Conservation (phyloP, 2,888 invertebrate genomes). For the Agrilus biguttatus region DNA sequence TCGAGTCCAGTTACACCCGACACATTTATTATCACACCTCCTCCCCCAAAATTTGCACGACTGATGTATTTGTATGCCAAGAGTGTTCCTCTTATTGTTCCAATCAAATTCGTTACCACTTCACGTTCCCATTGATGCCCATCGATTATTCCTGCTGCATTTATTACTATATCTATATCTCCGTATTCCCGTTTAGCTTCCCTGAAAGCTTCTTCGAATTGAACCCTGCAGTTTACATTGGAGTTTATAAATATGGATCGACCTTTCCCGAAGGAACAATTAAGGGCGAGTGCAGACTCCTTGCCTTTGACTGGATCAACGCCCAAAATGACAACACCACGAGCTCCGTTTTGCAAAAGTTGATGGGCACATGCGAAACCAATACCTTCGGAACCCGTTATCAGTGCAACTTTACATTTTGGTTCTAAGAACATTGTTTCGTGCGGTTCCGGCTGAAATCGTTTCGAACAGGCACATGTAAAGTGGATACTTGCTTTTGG, state of each 20-base stretch:
- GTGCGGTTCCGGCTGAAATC: no score
- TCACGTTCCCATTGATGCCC: conserved; percentile 24
- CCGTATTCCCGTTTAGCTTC: conserved; percentile 11
- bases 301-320: conserved; percentile 19
- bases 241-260: conserved; percentile 22
- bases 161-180: conserved; percentile 19
- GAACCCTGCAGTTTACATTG: conserved; percentile 21
- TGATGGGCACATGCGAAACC: conserved; percentile 32
- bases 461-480: no score
- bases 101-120: conserved; percentile 27
- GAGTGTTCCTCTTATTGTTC: conserved; percentile 26
- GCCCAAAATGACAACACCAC: conserved; percentile 22
- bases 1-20: conserved; percentile 34
- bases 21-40: conserved; percentile 38
- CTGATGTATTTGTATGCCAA: conserved; percentile 30
- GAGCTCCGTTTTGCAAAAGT: conserved; percentile 30
- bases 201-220: conserved; percentile 21
- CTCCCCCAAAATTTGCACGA: conserved; percentile 27
- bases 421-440: no score
- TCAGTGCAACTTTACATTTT: conserved; percentile 28
- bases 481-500: no score
- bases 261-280: conserved; percentile 20
- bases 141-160: conserved; percentile 22
- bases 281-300: conserved; percentile 20
- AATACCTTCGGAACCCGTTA: conserved; percentile 32